phyloP scores from a whole-genome alignment of 2,888 invertebrate species.

The Teleogryllus oceanicus region DNA sequence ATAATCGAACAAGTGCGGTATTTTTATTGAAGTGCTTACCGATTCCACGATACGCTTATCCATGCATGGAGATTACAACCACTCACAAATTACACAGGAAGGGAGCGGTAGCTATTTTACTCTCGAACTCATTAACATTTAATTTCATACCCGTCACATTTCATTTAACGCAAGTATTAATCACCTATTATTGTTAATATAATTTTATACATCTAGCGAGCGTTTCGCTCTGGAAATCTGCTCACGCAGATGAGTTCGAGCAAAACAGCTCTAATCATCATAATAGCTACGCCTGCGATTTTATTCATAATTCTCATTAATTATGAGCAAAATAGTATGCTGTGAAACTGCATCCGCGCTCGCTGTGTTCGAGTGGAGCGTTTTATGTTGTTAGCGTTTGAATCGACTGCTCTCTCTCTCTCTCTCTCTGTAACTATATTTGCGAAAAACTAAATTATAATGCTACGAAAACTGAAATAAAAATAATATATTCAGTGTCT shows the following conservation, averaged over 20 bases:
- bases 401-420: too few species aligned
- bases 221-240: background rate
- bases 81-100: background rate
- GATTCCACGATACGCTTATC: background rate
- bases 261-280: background rate
- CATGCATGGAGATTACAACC: background rate
- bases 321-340: background rate
- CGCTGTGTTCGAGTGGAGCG: background rate
- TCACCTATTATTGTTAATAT: conserved; percentile 9
- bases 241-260: background rate
- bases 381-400: background rate
- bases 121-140: background rate
- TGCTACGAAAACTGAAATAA: too few species aligned
- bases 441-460: too few species aligned
- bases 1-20: background rate
- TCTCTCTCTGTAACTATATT: too few species aligned
- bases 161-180: conserved; percentile 18
- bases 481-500: too few species aligned
- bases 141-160: conserved; percentile 6
- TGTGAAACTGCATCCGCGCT: background rate
- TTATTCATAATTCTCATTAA: conserved; percentile 9
- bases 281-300: background rate
- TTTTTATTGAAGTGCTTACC: background rate
- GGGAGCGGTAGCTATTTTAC: background rate
- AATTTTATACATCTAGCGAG: background rate